A percentile compares a stretch with the other conserved stretches of the same genome.
phyloP scores from a whole-genome alignment of 1,140 invertebrate species.

The Phenacoccus solenopsis region DNA sequence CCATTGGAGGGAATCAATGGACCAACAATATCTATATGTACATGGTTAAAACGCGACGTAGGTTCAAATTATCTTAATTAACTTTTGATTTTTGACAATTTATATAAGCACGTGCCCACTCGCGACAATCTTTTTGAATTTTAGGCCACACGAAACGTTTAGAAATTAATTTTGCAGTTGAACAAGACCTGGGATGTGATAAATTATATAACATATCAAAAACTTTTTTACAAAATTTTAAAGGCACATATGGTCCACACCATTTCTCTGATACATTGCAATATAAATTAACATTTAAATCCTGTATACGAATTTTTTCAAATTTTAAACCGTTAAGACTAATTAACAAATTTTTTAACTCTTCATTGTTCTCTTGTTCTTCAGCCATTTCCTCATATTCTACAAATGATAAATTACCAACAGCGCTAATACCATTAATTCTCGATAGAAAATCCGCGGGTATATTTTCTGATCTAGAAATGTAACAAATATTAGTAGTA shows the following conservation, averaged over 20 bases:
- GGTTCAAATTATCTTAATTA: constrained; percentile 22
- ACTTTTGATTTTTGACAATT: constrained; percentile 27
- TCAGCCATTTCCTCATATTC: neutral
- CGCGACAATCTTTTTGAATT: constrained; percentile 27
- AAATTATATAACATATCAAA: constrained; percentile 32
- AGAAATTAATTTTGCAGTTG: constrained; percentile 31
- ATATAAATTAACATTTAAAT: neutral
- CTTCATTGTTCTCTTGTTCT: neutral
- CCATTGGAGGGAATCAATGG: constrained; percentile 26
- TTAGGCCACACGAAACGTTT: constrained; percentile 35
- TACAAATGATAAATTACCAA: neutral
- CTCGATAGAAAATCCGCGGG: neutral
- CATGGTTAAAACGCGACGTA: constrained; percentile 24
- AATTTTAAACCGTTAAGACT: neutral
- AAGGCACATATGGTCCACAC: neutral
- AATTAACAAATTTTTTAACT: neutral
- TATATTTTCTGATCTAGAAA: neutral
- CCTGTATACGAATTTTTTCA: neutral
- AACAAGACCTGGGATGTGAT: constrained; percentile 29
- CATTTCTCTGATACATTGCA: neutral
- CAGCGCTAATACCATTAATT: neutral
- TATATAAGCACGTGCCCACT: constrained; percentile 26
- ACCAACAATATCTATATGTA: constrained; percentile 38
- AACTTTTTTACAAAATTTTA: neutral
- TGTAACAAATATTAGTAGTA: neutral